Conservation (phyloP, 2,113 vertebrate species). For the Cisticola juncidis region DNA sequence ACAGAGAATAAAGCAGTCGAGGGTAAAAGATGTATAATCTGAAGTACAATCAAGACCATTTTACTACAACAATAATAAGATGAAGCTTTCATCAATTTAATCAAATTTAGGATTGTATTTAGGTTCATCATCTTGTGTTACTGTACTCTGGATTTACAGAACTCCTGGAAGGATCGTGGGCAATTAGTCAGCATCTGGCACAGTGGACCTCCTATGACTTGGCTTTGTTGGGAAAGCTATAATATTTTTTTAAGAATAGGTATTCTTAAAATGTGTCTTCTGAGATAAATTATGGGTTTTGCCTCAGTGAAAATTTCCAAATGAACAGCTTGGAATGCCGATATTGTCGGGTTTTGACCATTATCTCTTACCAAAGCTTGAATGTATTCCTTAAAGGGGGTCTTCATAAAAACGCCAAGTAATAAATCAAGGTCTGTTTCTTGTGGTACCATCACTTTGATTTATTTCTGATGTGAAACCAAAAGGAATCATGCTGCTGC, state of each 20-base stretch:
- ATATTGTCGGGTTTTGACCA: fast-evolving
- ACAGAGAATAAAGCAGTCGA: not conserved
- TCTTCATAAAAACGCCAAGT: not conserved
- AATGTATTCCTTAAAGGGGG: not conserved
- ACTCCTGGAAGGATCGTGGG: not conserved
- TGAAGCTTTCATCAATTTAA: not conserved
- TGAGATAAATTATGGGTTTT: not conserved
- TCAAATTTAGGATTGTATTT: not conserved
- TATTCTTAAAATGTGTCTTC: not conserved
- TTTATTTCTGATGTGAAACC: not conserved
- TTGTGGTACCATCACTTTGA: fast-evolving
- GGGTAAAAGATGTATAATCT: not conserved
- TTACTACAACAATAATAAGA: not conserved
- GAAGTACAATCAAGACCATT: not conserved
- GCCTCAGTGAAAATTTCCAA: not conserved
- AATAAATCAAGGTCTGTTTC: not conserved
- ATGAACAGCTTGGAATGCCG: not conserved
- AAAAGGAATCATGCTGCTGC: not conserved
- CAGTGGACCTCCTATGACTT: not conserved
- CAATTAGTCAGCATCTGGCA: not conserved
- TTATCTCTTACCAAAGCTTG: not conserved
- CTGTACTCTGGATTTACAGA: not conserved
- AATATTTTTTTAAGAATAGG: not conserved
- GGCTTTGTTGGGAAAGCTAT: not conserved
- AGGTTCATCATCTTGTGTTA: not conserved